A percentile compares a stretch with the other conserved stretches of the same genome.
These are phyloP conservation scores for Troides aeacus DNA, from an alignment of 2,888 invertebrate species.

Conservation along the genomic window DNA sequence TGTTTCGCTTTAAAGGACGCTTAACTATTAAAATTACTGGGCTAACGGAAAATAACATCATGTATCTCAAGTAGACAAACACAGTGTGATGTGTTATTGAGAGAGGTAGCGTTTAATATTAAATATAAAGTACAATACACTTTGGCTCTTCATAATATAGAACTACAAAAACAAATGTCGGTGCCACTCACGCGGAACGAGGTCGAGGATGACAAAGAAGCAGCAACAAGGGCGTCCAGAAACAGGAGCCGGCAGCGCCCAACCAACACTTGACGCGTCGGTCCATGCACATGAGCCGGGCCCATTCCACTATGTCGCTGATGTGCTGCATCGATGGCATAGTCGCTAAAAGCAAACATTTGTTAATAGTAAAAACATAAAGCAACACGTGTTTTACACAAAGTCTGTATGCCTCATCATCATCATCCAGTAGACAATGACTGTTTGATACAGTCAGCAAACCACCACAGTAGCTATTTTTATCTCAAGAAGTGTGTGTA, in stretches of 20 bases:
- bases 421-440: too few species aligned
- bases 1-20: too few species aligned
- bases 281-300: constrained; percentile 89
- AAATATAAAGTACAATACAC: background rate
- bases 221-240: constrained; percentile 91
- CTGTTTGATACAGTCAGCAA: too few species aligned
- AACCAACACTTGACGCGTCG: constrained; percentile 93
- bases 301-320: constrained; percentile 85
- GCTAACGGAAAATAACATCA: too few species aligned
- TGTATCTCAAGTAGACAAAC: too few species aligned
- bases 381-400: too few species aligned
- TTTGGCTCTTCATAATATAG: background rate
- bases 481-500: too few species aligned
- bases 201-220: constrained; percentile 84
- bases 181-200: constrained; percentile 48
- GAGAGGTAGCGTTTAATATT: too few species aligned
- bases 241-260: constrained; percentile 89
- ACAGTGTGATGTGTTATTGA: too few species aligned
- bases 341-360: constrained; percentile 32
- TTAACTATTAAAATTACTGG: too few species aligned
- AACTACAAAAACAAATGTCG: background rate
- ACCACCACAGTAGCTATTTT: too few species aligned
- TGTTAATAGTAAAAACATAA: background rate
- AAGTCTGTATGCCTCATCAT: too few species aligned
- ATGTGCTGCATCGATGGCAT: constrained; percentile 57